phyloP scores from a whole-genome alignment of 2,888 invertebrate species.

The Cosmia trapezina region DNA sequence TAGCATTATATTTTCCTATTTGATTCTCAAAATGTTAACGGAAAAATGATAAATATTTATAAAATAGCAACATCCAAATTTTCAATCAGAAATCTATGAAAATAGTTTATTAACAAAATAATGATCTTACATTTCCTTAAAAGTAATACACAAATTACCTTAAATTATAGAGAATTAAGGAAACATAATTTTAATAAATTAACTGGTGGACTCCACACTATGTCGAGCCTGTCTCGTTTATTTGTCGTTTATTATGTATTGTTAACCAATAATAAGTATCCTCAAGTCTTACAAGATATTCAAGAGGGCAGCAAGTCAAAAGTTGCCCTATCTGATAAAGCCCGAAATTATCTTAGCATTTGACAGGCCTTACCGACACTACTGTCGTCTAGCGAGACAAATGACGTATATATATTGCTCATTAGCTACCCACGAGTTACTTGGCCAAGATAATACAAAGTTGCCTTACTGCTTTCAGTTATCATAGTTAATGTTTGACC shows the following conservation, averaged over 20 bases:
- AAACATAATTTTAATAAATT: no score
- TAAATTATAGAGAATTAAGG: no score
- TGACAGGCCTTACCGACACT: constrained; percentile 25
- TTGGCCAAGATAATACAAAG: constrained; percentile 68
- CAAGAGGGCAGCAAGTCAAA: background rate
- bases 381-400: constrained; percentile 35
- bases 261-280: background rate
- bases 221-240: no score
- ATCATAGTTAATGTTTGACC: constrained; percentile 75
- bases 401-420: constrained; percentile 47
- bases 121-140: no score
- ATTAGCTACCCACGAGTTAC: constrained; percentile 56
- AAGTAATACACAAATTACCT: no score
- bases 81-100: background rate
- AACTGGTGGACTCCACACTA: no score
- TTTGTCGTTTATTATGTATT: no score
- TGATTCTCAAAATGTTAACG: background rate
- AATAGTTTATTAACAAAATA: no score
- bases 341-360: constrained; percentile 29
- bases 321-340: constrained; percentile 11
- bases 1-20: background rate
- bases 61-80: background rate
- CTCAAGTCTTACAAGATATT: background rate
- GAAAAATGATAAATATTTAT: no score
- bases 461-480: constrained; percentile 66